Percentiles rank a stretch among this genome's conserved stretches.
These are phyloP conservation scores for Oikopleura dioica DNA, from an alignment of 23 tunicate genomes.

Conservation along the genomic window DNA sequence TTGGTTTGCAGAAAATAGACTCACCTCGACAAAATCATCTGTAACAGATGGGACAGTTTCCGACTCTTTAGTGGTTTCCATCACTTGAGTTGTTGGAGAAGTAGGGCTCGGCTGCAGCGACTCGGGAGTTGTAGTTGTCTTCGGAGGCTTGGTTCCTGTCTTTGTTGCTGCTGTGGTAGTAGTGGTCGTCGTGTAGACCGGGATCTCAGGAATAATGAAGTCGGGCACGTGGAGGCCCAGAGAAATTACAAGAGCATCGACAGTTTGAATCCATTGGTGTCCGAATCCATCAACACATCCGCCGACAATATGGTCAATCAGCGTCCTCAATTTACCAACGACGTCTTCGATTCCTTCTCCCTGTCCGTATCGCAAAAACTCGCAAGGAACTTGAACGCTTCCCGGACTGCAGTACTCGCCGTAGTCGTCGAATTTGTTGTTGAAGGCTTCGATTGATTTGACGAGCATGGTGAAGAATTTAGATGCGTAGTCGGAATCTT, in stretches of 20 bases:
- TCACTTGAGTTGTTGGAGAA: no score
- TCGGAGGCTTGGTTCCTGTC: no score
- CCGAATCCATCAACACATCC: constrained; percentile 7
- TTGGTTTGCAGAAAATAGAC: no score
- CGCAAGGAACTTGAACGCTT: background rate
- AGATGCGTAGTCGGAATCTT: background rate
- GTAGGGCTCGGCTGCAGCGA: no score
- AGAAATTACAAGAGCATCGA: background rate
- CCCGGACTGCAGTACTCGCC: background rate
- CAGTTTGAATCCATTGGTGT: background rate
- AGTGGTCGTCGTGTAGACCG: no score
- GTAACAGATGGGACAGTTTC: no score
- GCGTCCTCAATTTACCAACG: background rate
- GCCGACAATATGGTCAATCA: background rate
- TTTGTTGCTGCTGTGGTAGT: no score
- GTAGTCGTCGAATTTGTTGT: background rate
- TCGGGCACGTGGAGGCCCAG: background rate
- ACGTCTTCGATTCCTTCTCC: background rate
- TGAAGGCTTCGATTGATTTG: background rate
- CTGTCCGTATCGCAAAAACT: background rate
- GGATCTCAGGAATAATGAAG: background rate
- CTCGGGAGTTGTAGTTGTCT: no score
- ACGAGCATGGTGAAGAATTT: background rate
- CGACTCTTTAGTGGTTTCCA: no score
- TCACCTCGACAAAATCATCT: no score